These are phyloP conservation scores for Cotesia congregata DNA, from an alignment of 2,888 invertebrate genomes.

Conservation along the genomic window DNA sequence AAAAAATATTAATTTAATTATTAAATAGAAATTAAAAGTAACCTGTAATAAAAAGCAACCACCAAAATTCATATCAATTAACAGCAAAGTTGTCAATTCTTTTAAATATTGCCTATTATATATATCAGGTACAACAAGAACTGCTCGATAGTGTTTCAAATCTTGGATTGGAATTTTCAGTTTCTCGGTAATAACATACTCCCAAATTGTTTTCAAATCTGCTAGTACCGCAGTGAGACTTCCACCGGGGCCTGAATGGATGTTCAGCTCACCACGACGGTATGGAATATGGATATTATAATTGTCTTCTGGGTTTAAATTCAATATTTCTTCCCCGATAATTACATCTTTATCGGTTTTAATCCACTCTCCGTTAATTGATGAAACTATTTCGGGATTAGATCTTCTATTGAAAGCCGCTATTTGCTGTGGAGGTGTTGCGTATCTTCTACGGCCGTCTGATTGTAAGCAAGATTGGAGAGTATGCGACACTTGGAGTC, in stretches of 20 bases:
- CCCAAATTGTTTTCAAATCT: slow-evolving; percentile 92
- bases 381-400: slow-evolving; percentile 77
- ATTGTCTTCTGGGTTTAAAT: slow-evolving; percentile 77
- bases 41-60: slow-evolving; percentile 88
- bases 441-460: slow-evolving; percentile 84
- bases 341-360: slow-evolving; percentile 78
- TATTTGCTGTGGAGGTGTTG: slow-evolving; percentile 91
- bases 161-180: slow-evolving; percentile 80
- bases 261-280: slow-evolving; percentile 87
- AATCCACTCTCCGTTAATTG: slow-evolving; percentile 76
- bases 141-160: slow-evolving; percentile 85
- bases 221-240: slow-evolving; percentile 87
- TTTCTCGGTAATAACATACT: slow-evolving; percentile 81
- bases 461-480: slow-evolving; percentile 89
- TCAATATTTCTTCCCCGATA: slow-evolving; percentile 84
- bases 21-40: slow-evolving; percentile 15
- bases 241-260: slow-evolving; percentile 87
- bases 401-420: slow-evolving; percentile 88
- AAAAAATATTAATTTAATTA: slow-evolving; percentile 15
- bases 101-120: slow-evolving; percentile 89
- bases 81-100: slow-evolving; percentile 84
- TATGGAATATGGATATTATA: slow-evolving; percentile 94
- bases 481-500: slow-evolving; percentile 86
- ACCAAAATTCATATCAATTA: slow-evolving; percentile 87
- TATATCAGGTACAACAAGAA: slow-evolving; percentile 90